Evolutionary conservation across 2,888 invertebrate species (phyloP).

Genomic region (Ochropleura leucogaster): DNA sequence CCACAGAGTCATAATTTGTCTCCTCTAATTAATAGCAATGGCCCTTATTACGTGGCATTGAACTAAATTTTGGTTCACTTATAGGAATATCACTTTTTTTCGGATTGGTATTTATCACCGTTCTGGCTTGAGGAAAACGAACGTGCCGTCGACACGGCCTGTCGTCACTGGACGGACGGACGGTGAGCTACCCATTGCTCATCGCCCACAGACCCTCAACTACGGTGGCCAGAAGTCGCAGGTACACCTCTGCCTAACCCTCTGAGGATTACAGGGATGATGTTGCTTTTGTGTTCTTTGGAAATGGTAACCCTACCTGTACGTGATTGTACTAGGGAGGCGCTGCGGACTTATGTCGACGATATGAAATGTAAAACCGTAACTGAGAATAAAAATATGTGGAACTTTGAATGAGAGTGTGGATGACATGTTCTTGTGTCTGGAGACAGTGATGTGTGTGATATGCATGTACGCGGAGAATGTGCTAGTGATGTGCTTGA

Average conservation of each 20-base stretch:
- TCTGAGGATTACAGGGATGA: neutral
- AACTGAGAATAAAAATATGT: slow-evolving; percentile 58
- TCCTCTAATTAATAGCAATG: neutral
- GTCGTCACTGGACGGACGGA: no score
- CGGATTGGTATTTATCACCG: no score
- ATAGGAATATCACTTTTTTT: no score
- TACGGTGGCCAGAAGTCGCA: no score
- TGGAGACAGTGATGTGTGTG: neutral
- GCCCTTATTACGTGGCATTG: neutral
- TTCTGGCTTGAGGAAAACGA: no score
- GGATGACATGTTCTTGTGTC: slow-evolving; percentile 9
- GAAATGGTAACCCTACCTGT: slow-evolving; percentile 23
- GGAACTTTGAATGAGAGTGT: slow-evolving; percentile 13
- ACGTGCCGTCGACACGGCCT: no score
- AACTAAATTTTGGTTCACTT: no score
- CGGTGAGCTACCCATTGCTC: no score
- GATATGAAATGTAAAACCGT: slow-evolving; percentile 62
- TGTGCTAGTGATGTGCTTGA: neutral
- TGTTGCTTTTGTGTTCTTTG: neutral
- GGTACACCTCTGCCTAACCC: neutral
- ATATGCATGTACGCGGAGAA: neutral
- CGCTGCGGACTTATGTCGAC: slow-evolving; percentile 47
- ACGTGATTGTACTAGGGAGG: slow-evolving; percentile 66
- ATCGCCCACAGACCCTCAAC: no score
- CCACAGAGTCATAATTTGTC: neutral